Conservation (phyloP, 37 sponge, comb jelly and placozoan genomes). For the Aplysina aerophoba region DNA sequence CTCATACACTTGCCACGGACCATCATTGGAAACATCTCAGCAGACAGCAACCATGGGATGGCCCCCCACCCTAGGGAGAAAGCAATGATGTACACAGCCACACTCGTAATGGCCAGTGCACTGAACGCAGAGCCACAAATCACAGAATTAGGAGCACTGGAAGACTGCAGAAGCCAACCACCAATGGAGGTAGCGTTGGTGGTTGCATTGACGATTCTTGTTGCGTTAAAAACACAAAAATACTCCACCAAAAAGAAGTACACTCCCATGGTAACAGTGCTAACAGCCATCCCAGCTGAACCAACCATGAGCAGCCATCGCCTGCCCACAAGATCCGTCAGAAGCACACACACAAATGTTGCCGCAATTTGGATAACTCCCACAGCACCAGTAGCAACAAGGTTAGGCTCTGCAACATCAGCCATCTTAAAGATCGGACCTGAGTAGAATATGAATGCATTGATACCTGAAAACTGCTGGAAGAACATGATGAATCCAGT, state of each 20-base stretch:
- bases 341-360: slow-evolving; percentile 45
- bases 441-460: slow-evolving; percentile 60
- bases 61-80: slow-evolving; percentile 87
- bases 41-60: slow-evolving; percentile 80
- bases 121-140: neutral
- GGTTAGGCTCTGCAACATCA: slow-evolving; percentile 2
- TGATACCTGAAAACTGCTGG: slow-evolving; percentile 72
- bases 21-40: slow-evolving; percentile 77
- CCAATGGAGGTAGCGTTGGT: too few species aligned
- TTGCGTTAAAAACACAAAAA: neutral
- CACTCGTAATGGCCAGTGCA: slow-evolving; percentile 33
- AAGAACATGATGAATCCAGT: slow-evolving; percentile 56
- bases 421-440: slow-evolving; percentile 23
- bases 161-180: neutral
- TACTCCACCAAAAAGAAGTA: slow-evolving; percentile 13
- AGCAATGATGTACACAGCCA: slow-evolving; percentile 60
- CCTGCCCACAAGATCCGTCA: slow-evolving; percentile 64
- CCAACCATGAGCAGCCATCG: slow-evolving; percentile 51
- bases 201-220: neutral
- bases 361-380: slow-evolving; percentile 50
- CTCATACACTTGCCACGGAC: slow-evolving; percentile 64
- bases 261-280: slow-evolving; percentile 31
- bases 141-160: neutral
- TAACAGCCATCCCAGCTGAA: slow-evolving; percentile 36
- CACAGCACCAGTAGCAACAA: slow-evolving; percentile 25